Base-by-base conservation (phyloP, 2,888 invertebrate genomes). In the Dromius quadrimaculatus region DNA sequence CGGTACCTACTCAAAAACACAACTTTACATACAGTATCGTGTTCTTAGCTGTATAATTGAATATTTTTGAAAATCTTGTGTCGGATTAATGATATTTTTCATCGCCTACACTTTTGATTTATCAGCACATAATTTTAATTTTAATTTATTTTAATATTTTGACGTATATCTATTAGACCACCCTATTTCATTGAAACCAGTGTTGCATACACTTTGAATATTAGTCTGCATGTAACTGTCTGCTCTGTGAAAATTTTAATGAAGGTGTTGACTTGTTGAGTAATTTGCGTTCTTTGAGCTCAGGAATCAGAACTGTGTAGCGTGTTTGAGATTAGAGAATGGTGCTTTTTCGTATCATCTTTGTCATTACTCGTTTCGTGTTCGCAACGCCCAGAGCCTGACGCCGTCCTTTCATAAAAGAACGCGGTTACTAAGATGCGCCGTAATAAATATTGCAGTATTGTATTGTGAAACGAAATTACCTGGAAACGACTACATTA, bases 381-480 rank as follows among this genome's bases (percentile, higher is more conserved):
- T 28, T 15, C 9, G 13, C 28, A 28, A n/a, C n/a, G n/a, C n/a
- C n/a, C n/a, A n/a, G n/a, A n/a, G n/a, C n/a, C n/a, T n/a, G 41
- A 3, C 11, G 41, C 15, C 6, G 22, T 38, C 22, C 38, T 20
- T 38, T 36, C 34, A 65, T 50, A 65, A 65, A 65, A 65, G 32
- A 65, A 50, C 34, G 47, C 20, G 65, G 22, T 50, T n/a, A 28
- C 34, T 45, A 50, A 47, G 65, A 65, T 65, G 47, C 13, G 50
- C 22, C 20, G 19, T 65, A 47, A 65, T 65, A 65, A 65, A 65
- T 65, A 65, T 47, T 65, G 36, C 34, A 47, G 34, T 11, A 36
- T 13, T 36, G 47, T 50, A 65, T 65, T 65, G 50, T 65, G 28
- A 6, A 9, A 28, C 23, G 45, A 63, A 45, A 63, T 45, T 65